Conservation (phyloP, 2,113 vertebrate species). For the Lipophrys pholis region DNA sequence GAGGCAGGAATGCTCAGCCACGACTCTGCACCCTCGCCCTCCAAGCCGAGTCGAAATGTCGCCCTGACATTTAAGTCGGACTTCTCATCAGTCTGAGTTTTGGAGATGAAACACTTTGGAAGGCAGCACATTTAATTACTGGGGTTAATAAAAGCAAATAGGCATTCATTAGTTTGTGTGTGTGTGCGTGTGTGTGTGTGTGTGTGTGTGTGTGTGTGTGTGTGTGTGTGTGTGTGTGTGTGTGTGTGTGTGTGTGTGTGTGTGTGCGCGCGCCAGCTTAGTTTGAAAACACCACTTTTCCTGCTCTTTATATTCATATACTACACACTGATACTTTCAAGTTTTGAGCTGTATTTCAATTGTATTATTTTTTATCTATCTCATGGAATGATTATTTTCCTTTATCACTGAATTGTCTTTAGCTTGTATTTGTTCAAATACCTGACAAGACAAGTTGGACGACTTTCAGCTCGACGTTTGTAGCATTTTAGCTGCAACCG, state of each 20-base stretch:
- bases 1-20: background rate
- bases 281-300: conserved; percentile 7
- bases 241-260: background rate
- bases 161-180: too few species aligned
- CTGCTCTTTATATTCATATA: background rate
- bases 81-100: conserved; percentile 31
- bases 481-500: background rate
- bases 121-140: background rate
- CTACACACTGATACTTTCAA: background rate
- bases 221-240: background rate
- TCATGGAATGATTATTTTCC: too few species aligned
- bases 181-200: background rate
- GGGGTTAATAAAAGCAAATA: background rate
- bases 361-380: too few species aligned
- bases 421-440: too few species aligned
- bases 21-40: conserved; percentile 7
- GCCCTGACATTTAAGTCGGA: conserved; percentile 53
- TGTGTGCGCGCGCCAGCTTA: background rate
- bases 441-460: too few species aligned
- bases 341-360: too few species aligned
- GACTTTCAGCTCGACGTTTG: too few species aligned
- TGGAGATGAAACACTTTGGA: conserved; percentile 13
- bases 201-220: conserved; percentile 1
- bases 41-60: conserved; percentile 47
- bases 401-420: too few species aligned